Base-by-base conservation (phyloP, 2,113 vertebrate genomes). In the Triplophysa rosa region DNA sequence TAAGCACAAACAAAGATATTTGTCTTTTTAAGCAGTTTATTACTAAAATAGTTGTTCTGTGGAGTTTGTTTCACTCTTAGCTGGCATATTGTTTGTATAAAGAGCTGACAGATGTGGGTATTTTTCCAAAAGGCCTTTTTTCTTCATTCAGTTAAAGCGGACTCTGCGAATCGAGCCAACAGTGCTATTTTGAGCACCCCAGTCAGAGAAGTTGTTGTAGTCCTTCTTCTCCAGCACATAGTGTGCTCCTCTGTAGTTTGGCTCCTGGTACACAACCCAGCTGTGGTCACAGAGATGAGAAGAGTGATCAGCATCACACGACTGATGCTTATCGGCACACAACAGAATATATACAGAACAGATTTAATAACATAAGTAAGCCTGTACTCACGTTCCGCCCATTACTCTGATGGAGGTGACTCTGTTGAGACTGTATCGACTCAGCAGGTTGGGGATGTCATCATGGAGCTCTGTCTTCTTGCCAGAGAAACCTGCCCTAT, bases 401-500 rank as follows among this genome's bases (percentile, higher is more conserved):
- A 92, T 81, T 73, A 91, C 86, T 8, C 90, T 86, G 80, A 93
- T 90, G 82, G 92, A 93, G 78, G 90, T 84, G 23, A 87, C 81
- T 54, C 86, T 82, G 87, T 86, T 93, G 21, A 93, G 84, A 81
- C 86, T 86, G 88, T 92, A 92, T 23, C 88, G 87, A 84, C 80
- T 90, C 89, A 94, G 89, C 83, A 91, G 90, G 86, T 89, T 92
- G 63, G 91, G 90, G 56, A 91, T 88, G 80, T 91, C 89, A 67
- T 93, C 91, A 77, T 90, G 90, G 58, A 94, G 80, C 76, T 93
- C 93, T 78, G 91, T 93, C 87, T 91, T 94, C 83, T 90, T 93
- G 10, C 91, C 93, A 3, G 89, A 90, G 88, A 89, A 91, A 14
- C 90, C 88, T 10, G 87, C 87, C 37, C 90, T 85, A 82, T 92